Conservation (phyloP, 1,140 invertebrate species). For the Coboldia fuscipes region DNA sequence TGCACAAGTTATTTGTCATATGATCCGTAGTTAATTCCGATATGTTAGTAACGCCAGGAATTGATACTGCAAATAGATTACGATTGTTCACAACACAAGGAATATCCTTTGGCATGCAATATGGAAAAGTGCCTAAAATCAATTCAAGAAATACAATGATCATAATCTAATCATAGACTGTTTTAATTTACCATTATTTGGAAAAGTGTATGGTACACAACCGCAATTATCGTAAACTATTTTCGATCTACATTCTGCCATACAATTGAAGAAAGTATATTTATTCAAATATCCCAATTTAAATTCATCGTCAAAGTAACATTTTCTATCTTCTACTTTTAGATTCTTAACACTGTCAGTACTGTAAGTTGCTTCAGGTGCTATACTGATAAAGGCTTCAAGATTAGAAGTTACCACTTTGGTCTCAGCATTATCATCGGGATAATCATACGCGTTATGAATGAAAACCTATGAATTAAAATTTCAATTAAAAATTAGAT, state of each 20-base stretch:
- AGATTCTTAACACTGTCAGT: conserved; percentile 26
- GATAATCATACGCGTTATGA: conserved; percentile 34
- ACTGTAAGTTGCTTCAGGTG: conserved; percentile 32
- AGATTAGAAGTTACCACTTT: conserved; percentile 26
- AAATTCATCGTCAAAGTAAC: conserved; percentile 30
- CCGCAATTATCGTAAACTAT: conserved; percentile 24
- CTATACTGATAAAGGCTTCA: conserved; percentile 31
- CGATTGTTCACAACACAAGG: conserved; percentile 12
- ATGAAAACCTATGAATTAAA: conserved; percentile 23
- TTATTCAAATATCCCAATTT: conserved; percentile 16
- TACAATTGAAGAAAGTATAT: conserved; percentile 40
- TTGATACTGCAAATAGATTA: conserved; percentile 11
- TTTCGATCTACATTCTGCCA: conserved; percentile 27
- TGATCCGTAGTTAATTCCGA: conserved; percentile 1
- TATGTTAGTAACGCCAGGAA: conserved; percentile 12
- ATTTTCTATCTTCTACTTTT: conserved; percentile 23
- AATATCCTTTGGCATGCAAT: conserved; percentile 9
- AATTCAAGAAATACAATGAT: neutral
- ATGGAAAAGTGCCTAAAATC: neutral
- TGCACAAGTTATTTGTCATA: conserved; percentile 11
- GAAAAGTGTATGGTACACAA: conserved; percentile 33
- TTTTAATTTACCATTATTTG: conserved; percentile 19
- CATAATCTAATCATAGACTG: neutral
- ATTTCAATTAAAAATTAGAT: conserved; percentile 18
- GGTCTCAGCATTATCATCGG: conserved; percentile 29